phyloP scores from a whole-genome alignment of 2,113 vertebrate species.

The Hylia prasina region DNA sequence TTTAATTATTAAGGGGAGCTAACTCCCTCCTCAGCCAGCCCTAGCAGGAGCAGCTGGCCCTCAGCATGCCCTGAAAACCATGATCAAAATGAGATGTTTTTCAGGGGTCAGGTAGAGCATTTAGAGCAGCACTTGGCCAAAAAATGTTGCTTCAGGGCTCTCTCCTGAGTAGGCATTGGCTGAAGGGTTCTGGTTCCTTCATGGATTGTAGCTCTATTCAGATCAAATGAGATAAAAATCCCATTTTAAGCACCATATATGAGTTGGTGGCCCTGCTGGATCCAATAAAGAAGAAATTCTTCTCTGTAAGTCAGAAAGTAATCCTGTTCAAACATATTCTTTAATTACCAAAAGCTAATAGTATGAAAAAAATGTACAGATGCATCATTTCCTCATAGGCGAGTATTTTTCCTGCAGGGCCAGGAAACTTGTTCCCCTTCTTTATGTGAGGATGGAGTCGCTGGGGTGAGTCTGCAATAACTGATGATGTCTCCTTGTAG shows the following conservation, averaged over 20 bases:
- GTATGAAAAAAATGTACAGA: background rate
- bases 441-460: background rate
- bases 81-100: background rate
- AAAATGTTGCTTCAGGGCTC: background rate
- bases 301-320: background rate
- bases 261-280: background rate
- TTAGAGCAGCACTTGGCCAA: background rate
- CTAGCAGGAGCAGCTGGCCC: background rate
- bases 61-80: background rate
- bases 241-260: background rate
- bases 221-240: background rate
- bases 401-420: background rate
- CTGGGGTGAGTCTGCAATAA: background rate
- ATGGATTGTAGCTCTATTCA: background rate
- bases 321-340: background rate
- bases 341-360: background rate
- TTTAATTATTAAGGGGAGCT: background rate
- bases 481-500: background rate
- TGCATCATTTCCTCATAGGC: accelerated
- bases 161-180: background rate
- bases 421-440: background rate
- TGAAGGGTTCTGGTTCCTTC: background rate
- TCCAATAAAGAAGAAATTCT: background rate
- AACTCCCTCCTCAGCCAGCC: background rate
- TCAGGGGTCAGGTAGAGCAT: background rate